Evolutionary conservation across 1,140 invertebrate species (phyloP), one percentile per base, ranked within the genome.

Genomic region (Amyelois transitella): DNA sequence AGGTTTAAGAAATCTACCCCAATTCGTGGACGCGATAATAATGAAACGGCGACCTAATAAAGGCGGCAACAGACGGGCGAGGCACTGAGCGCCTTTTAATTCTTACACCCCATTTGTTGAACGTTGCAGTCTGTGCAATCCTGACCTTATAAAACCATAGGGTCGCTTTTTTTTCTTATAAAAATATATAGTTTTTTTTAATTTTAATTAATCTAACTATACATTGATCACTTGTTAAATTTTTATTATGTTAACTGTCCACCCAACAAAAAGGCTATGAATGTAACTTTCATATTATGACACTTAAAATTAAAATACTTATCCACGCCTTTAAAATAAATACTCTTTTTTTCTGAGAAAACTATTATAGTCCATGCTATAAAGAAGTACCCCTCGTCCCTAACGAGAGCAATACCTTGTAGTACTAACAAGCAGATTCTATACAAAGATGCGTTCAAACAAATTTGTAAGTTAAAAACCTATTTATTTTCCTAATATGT

Each of bases 91-190:
- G 75, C 76, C 73, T 82, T 84, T 83, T 86, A 83, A 83, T 86
- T 83, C 80, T 86, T 69, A 79, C 82, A 83, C 78, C 77, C 82
- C 80, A 83, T 86, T 86, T 78, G 74, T 61, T 62, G 51, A 45
- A 18, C 51, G 62, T 58, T 73, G 77, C 79, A 79, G 63, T 75
- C 69, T 66, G 57, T 58, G 61, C 60, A 58, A 50, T 52, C 54
- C 20, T 25, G 56, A 53, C 55, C 21, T 59, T 43, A 1, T 14
- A 28, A n/a, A 24, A 19, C 14, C 1, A 21, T 72, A 14, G 69
- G 68, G 53, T 28, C 25, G 2, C 25, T 28, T n/a, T n/a, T n/a
- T n/a, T n/a, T n/a, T n/a, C n/a, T n/a, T n/a, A n/a, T n/a, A n/a
- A n/a, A n/a, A n/a, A n/a, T n/a, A n/a, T n/a, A n/a, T n/a, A n/a